Evolutionary conservation across 2,888 invertebrate genomes (phyloP).

Genomic region (Vesta saturnalis): DNA sequence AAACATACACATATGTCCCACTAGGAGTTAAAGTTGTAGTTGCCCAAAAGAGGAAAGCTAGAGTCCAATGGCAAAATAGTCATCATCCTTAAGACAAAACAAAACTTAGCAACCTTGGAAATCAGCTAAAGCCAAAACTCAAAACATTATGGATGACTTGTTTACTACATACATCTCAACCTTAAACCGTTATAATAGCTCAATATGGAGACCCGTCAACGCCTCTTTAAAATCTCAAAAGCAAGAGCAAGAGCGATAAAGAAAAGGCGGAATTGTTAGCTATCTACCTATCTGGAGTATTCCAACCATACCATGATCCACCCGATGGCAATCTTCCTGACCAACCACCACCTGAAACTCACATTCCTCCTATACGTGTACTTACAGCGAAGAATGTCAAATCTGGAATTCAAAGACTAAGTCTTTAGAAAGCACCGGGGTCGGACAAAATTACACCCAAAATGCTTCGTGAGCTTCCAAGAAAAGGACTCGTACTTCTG

Average conservation of each 20-base stretch:
- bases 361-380: too few relatives aligned
- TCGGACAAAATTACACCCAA: constrained; percentile 10
- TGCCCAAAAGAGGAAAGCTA: too few relatives aligned
- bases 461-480: constrained; percentile 2
- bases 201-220: constrained; percentile 9
- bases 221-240: not conserved
- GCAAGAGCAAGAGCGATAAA: constrained; percentile 16
- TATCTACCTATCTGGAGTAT: too few relatives aligned
- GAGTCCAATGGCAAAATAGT: too few relatives aligned
- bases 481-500: too few relatives aligned
- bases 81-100: constrained; percentile 17
- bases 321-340: too few relatives aligned
- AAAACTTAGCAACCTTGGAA: constrained; percentile 9
- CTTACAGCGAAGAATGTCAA: not conserved
- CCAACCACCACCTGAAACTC: too few relatives aligned
- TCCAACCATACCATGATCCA: too few relatives aligned
- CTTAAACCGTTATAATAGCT: constrained; percentile 17
- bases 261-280: not conserved
- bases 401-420: not conserved
- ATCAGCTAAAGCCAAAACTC: constrained; percentile 15
- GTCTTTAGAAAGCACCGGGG: constrained; percentile 6
- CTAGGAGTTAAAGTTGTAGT: too few relatives aligned
- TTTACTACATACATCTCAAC: too few relatives aligned
- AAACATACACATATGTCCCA: too few relatives aligned
- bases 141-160: not conserved